Conservation (phyloP, 2,888 invertebrate species). For the Orthonevra nobilis region DNA sequence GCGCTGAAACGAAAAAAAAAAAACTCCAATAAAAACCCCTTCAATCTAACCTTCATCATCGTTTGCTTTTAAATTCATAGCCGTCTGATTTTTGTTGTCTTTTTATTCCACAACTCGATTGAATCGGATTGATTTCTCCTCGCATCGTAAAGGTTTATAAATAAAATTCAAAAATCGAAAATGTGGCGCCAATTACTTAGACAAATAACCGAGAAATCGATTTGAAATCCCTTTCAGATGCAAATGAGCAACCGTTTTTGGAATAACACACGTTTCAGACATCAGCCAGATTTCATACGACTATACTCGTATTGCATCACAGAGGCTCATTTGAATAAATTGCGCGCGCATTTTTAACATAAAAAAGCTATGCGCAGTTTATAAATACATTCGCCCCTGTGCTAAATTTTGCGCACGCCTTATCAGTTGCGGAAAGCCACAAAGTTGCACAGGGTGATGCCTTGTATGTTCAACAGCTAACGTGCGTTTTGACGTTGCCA, state of each 20-base stretch:
- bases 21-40: constrained; percentile 7
- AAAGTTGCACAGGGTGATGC: too few species aligned
- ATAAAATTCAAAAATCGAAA: constrained; percentile 4
- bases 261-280: neutral
- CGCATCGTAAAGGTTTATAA: constrained; percentile 14
- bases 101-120: constrained; percentile 6
- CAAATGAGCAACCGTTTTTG: too few species aligned
- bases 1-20: too few species aligned
- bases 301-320: neutral
- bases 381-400: constrained; percentile 8
- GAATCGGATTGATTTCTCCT: constrained; percentile 36
- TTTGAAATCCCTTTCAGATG: constrained; percentile 31
- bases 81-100: too few species aligned
- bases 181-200: constrained; percentile 27
- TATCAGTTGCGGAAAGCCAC: too few species aligned
- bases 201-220: neutral
- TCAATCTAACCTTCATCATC: constrained; percentile 15
- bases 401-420: constrained; percentile 8
- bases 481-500: too few species aligned
- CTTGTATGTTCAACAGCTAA: too few species aligned
- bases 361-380: constrained; percentile 3
- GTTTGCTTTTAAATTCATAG: constrained; percentile 23
- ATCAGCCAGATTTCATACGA: constrained; percentile 3
- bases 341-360: constrained; percentile 12
- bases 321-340: constrained; percentile 3